These are phyloP conservation scores for Danaus chrysippus DNA, from an alignment of 2,888 invertebrate species.

Conservation along the genomic window DNA sequence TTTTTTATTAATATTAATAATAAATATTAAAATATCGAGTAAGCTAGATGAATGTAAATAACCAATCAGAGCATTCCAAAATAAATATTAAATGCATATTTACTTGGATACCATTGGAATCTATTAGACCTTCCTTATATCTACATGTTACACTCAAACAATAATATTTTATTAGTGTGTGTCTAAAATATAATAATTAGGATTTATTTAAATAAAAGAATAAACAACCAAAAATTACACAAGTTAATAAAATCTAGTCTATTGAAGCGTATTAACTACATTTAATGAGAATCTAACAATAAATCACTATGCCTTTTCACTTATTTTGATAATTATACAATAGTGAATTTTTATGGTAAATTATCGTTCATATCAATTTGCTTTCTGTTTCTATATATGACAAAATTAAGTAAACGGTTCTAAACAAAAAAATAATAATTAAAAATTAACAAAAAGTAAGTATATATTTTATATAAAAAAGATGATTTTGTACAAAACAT, in stretches of 20 bases:
- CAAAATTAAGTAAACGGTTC: background rate
- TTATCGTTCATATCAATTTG: no score
- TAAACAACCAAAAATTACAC: conserved; percentile 49
- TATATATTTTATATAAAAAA: background rate
- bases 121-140: no score
- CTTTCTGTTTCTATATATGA: background rate
- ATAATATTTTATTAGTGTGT: no score
- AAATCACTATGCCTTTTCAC: conserved; percentile 66
- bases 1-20: no score
- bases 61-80: no score
- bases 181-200: conserved; percentile 12
- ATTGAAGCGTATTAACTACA: conserved; percentile 63
- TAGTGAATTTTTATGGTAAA: conserved; percentile 30
- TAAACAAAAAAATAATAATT: background rate
- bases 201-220: conserved; percentile 13
- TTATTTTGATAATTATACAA: conserved; percentile 50
- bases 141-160: no score
- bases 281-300: conserved; percentile 64
- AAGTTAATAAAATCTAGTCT: conserved; percentile 57
- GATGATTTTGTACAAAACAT: background rate
- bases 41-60: no score
- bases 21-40: no score
- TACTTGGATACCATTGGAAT: no score
- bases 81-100: no score
- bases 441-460: background rate